phyloP scores from a whole-genome alignment of 2,113 vertebrate genomes.

The Dicerorhinus sumatrensis region DNA sequence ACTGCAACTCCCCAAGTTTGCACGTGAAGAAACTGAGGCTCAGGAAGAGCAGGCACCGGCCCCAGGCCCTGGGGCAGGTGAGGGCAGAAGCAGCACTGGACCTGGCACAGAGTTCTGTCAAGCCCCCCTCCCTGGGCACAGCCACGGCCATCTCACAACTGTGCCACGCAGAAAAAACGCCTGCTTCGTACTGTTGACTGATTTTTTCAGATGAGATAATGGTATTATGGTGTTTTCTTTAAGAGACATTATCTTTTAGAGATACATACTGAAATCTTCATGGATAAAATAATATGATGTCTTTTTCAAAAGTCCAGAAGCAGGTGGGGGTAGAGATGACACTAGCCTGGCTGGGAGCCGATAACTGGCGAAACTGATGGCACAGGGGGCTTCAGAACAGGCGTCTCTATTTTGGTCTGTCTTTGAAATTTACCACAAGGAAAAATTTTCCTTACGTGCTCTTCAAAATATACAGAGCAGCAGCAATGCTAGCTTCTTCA shows the following conservation, averaged over 20 bases:
- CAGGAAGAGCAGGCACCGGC: not conserved
- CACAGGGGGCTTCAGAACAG: not conserved
- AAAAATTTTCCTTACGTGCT: not conserved
- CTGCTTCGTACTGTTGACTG: not conserved
- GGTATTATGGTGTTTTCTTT: not conserved
- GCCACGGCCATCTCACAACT: not conserved
- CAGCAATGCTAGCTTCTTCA: not conserved
- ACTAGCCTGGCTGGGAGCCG: not conserved
- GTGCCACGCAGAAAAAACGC: not conserved
- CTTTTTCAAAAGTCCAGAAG: not conserved
- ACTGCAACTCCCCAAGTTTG: not conserved
- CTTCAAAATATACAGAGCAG: constrained; percentile 3
- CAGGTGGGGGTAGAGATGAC: not conserved
- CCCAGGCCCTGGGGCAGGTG: not conserved
- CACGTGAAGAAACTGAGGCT: not conserved
- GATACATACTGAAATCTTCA: not conserved
- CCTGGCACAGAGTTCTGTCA: not conserved
- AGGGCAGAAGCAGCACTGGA: not conserved
- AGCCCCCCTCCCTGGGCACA: not conserved
- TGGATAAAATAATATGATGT: not conserved
- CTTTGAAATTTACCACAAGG: not conserved
- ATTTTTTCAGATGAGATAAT: not conserved
- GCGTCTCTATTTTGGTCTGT: not conserved
- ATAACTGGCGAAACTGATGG: not conserved
- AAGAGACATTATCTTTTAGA: not conserved